These are phyloP conservation scores for Dascyllus trimaculatus DNA, from an alignment of 2,113 vertebrate species.

Conservation along the genomic window DNA sequence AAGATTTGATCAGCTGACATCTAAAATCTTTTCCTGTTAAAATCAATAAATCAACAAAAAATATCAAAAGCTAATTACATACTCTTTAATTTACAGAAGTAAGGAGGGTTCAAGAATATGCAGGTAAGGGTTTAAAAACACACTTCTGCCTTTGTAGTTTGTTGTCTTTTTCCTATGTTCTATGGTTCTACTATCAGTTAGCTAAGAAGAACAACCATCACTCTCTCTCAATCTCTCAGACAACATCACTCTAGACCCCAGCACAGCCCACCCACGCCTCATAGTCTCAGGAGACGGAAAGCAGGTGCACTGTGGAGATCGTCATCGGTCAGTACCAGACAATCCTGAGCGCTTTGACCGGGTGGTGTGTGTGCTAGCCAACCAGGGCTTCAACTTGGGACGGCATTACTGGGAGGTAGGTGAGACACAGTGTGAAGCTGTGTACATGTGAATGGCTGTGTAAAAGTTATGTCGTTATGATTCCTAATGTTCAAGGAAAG, in stretches of 20 bases:
- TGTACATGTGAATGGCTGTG: too few relatives aligned
- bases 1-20: background rate
- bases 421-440: constrained; percentile 1
- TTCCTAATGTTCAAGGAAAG: too few relatives aligned
- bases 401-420: constrained; percentile 85
- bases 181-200: background rate
- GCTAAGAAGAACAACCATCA: background rate
- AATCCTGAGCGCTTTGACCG: constrained; percentile 78
- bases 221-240: constrained; percentile 57
- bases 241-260: constrained; percentile 78
- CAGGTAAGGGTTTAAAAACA: constrained; percentile 67
- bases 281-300: constrained; percentile 80
- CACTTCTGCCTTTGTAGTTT: background rate
- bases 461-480: too few relatives aligned
- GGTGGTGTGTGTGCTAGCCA: constrained; percentile 82
- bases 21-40: background rate
- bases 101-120: constrained; percentile 78
- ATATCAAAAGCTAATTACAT: background rate
- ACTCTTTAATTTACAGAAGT: constrained; percentile 59
- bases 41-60: background rate
- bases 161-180: background rate
- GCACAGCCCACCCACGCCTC: constrained; percentile 82
- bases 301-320: constrained; percentile 76
- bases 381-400: constrained; percentile 78
- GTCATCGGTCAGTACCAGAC: constrained; percentile 61